phyloP scores from a whole-genome alignment of 1,140 invertebrate species.

The Streblospio benedicti region DNA sequence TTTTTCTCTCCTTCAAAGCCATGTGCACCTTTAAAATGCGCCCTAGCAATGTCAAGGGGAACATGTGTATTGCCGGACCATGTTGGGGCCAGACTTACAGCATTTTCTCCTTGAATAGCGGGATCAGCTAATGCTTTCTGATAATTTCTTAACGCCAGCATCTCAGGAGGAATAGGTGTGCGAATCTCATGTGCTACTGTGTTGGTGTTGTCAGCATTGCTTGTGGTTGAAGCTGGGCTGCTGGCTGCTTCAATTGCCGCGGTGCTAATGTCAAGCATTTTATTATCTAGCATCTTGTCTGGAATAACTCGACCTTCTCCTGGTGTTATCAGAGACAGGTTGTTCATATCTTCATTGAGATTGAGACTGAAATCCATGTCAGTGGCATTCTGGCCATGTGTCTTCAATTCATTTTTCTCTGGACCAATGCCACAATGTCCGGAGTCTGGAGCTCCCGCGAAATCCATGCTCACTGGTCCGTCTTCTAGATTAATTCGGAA shows the following conservation, averaged over 20 bases:
- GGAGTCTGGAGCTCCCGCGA: too few species aligned
- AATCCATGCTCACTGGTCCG: too few species aligned
- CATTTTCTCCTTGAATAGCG: slow-evolving; percentile 28
- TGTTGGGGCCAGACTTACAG: slow-evolving; percentile 34
- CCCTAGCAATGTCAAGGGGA: slow-evolving; percentile 29
- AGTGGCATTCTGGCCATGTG: too few species aligned
- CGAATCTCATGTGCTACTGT: too few species aligned
- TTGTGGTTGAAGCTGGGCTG: too few species aligned
- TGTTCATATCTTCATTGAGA: too few species aligned
- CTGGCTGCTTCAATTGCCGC: too few species aligned
- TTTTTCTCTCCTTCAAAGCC: slow-evolving; percentile 9
- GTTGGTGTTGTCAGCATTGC: too few species aligned
- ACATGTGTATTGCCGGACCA: slow-evolving; percentile 36
- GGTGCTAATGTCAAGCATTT: not conserved
- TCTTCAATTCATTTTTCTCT: too few species aligned
- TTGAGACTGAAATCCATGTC: too few species aligned
- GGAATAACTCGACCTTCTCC: not conserved
- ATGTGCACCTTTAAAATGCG: not conserved
- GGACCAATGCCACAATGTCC: too few species aligned
- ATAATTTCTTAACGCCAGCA: slow-evolving; percentile 23
- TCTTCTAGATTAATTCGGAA: too few species aligned
- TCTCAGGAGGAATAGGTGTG: not conserved
- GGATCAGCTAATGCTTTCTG: slow-evolving; percentile 29
- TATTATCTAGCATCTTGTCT: not conserved
- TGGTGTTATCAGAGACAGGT: not conserved